phyloP scores from a whole-genome alignment of 2,113 vertebrate genomes.

The Eretmochelys imbricata region DNA sequence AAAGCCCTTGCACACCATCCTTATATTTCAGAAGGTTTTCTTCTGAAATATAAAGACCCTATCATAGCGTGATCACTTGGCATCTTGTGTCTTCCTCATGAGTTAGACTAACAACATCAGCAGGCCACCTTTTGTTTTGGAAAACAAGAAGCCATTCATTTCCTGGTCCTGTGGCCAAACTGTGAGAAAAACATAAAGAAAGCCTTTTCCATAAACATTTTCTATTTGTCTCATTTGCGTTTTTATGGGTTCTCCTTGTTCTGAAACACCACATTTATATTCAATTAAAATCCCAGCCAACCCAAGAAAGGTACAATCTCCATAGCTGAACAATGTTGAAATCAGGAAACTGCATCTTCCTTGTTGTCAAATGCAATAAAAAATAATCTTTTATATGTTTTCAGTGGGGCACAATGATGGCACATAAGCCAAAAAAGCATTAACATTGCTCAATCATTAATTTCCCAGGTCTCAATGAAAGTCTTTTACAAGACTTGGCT shows the following conservation, averaged over 20 bases:
- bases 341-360: neutral
- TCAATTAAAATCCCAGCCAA: neutral
- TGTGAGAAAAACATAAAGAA: neutral
- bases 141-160: neutral
- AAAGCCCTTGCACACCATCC: neutral
- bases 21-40: neutral
- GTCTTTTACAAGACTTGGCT: neutral
- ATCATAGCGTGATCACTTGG: neutral
- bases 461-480: neutral
- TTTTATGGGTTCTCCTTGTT: neutral
- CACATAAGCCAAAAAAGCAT: neutral
- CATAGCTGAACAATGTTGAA: neutral
- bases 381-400: neutral
- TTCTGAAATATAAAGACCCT: neutral
- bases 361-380: neutral
- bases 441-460: conserved; percentile 36
- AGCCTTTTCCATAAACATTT: neutral
- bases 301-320: neutral
- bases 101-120: neutral
- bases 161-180: neutral
- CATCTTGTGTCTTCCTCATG: neutral
- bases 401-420: neutral
- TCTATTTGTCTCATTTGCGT: conserved; percentile 6
- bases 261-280: neutral
- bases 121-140: neutral